Conservation (phyloP, 2,797 vertebrate genomes). For the Dallia pectoralis region DNA sequence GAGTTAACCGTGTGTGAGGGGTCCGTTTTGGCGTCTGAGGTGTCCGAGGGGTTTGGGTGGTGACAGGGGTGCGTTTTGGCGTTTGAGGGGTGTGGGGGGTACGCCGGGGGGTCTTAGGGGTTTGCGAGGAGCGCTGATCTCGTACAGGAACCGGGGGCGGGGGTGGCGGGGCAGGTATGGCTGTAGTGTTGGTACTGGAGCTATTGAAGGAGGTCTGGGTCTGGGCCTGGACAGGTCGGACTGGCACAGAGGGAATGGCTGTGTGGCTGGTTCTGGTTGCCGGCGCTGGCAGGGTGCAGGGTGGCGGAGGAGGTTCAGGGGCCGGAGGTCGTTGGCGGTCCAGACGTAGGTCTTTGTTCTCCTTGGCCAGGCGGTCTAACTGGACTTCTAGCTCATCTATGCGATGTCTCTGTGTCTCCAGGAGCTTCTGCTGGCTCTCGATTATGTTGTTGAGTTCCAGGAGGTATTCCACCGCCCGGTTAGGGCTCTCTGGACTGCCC, state of each 20-base stretch:
- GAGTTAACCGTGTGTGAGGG: conserved; percentile 74
- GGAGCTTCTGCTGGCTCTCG: conserved; percentile 91
- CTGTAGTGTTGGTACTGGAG: conserved; percentile 46
- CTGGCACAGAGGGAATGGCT: conserved; percentile 13
- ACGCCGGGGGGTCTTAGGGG: neutral
- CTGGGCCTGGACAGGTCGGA: conserved; percentile 34
- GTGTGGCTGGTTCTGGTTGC: conserved; percentile 47
- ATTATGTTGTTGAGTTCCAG: conserved; percentile 95
- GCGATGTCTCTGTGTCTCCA: conserved; percentile 85
- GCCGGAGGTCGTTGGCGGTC: conserved; percentile 65
- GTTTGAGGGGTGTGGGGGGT: neutral
- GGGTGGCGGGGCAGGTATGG: conserved; percentile 38
- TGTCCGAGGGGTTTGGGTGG: neutral
- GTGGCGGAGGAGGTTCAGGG: conserved; percentile 62
- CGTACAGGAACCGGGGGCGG: conserved; percentile 64
- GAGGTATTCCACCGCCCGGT: conserved; percentile 90
- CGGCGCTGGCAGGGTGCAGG: conserved; percentile 62
- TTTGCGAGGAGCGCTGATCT: conserved; percentile 65
- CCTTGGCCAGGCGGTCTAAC: conserved; percentile 85
- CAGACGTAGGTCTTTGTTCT: conserved; percentile 86
- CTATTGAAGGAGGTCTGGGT: conserved; percentile 4
- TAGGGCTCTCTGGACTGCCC: conserved; percentile 81
- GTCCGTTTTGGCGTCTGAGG: neutral
- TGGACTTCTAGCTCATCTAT: conserved; percentile 92
- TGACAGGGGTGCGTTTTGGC: neutral